Conservation (phyloP, 2,888 invertebrate genomes). For the Eilema caniola region DNA sequence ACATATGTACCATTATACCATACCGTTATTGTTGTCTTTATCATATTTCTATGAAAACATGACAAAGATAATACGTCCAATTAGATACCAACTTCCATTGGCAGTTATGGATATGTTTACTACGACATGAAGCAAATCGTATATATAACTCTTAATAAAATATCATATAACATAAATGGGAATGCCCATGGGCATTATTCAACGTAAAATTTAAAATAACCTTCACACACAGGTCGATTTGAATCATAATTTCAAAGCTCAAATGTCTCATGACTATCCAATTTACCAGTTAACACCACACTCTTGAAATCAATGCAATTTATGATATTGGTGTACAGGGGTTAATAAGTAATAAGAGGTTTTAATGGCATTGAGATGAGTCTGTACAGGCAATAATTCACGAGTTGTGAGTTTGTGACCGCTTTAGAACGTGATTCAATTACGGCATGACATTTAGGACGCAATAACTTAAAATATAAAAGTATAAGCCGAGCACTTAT, state of each 20-base stretch:
- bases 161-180: constrained; percentile 18
- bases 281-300: constrained; percentile 7
- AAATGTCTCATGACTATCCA: neutral
- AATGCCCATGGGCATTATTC: constrained; percentile 23
- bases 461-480: constrained; percentile 53
- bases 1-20: neutral
- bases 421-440: constrained; percentile 47
- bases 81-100: neutral
- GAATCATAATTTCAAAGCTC: constrained; percentile 7
- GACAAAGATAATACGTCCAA: neutral
- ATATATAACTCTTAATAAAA: constrained; percentile 14
- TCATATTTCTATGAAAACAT: neutral
- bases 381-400: constrained; percentile 39
- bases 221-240: neutral
- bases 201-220: constrained; percentile 11
- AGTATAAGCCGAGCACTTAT: constrained; percentile 15
- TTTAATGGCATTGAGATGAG: constrained; percentile 27
- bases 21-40: neutral
- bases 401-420: constrained; percentile 26
- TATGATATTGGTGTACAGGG: constrained; percentile 24
- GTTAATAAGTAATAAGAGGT: constrained; percentile 31
- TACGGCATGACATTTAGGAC: constrained; percentile 53
- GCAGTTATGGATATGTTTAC: too few relatives aligned
- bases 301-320: constrained; percentile 17
- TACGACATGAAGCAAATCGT: neutral